These are phyloP conservation scores for Petrocephalus sullivani DNA, from an alignment of 2,797 vertebrate species.

Conservation along the genomic window DNA sequence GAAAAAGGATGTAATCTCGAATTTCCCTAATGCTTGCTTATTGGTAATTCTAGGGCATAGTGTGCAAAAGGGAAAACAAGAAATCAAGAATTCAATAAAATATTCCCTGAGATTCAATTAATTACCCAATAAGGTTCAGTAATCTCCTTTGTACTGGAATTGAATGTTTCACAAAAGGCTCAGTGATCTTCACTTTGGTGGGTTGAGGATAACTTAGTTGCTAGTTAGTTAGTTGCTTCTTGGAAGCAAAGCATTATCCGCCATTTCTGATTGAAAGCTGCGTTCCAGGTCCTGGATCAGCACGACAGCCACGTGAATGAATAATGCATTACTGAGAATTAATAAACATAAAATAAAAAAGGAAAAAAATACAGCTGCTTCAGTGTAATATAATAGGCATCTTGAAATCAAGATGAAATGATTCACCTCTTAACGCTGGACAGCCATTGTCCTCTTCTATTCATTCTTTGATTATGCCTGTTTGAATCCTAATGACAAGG, in stretches of 20 bases:
- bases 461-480: conserved; percentile 38
- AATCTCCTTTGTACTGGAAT: neutral
- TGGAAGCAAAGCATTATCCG: neutral
- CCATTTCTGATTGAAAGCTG: neutral
- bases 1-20: neutral
- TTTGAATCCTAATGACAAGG: conserved; percentile 27
- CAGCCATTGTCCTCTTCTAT: conserved; percentile 22
- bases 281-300: neutral
- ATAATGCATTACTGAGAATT: conserved; percentile 21
- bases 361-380: conserved; percentile 24
- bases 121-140: neutral
- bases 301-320: neutral
- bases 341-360: conserved; percentile 33
- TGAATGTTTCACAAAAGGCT: neutral
- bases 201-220: neutral
- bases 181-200: neutral
- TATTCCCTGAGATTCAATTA: neutral
- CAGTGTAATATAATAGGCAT: conserved; percentile 22
- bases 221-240: neutral
- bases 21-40: neutral
- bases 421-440: conserved; percentile 28
- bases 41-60: neutral
- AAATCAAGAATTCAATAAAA: neutral
- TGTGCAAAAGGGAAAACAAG: neutral
- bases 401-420: conserved; percentile 32